These are phyloP conservation scores for Protobothrops flavoviridis DNA, from an alignment of 2,113 vertebrate species.

Conservation along the genomic window DNA sequence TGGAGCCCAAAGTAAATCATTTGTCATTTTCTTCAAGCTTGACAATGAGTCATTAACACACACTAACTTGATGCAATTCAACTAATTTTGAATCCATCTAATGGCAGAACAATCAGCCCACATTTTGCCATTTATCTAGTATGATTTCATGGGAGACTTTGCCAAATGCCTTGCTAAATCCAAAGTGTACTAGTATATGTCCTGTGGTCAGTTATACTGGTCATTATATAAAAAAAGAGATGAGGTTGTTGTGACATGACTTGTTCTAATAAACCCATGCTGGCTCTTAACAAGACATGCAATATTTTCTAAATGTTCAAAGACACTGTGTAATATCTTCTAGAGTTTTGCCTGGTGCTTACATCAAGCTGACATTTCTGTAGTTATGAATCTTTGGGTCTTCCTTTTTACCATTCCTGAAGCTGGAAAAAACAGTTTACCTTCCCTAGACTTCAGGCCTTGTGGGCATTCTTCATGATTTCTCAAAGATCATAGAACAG, in stretches of 20 bases:
- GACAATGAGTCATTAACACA: background rate
- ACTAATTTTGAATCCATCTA: background rate
- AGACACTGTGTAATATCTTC: background rate
- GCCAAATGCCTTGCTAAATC: background rate
- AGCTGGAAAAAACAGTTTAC: background rate
- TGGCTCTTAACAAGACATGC: background rate
- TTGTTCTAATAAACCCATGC: background rate
- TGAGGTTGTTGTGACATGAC: background rate
- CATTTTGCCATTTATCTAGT: background rate
- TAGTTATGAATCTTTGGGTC: background rate
- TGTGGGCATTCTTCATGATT: background rate
- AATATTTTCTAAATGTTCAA: background rate
- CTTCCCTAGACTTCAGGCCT: background rate
- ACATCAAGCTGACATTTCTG: background rate
- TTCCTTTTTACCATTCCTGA: background rate
- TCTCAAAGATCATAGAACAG: background rate
- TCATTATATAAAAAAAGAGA: background rate
- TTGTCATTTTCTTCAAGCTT: background rate
- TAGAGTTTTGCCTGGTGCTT: background rate
- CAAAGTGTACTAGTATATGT: background rate
- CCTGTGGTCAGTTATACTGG: background rate
- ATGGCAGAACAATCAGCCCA: background rate
- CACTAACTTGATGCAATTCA: background rate
- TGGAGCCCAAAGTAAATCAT: background rate
- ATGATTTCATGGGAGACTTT: background rate